Conservation (phyloP, 2,797 vertebrate genomes). For the Gymnothorax javanicus region DNA sequence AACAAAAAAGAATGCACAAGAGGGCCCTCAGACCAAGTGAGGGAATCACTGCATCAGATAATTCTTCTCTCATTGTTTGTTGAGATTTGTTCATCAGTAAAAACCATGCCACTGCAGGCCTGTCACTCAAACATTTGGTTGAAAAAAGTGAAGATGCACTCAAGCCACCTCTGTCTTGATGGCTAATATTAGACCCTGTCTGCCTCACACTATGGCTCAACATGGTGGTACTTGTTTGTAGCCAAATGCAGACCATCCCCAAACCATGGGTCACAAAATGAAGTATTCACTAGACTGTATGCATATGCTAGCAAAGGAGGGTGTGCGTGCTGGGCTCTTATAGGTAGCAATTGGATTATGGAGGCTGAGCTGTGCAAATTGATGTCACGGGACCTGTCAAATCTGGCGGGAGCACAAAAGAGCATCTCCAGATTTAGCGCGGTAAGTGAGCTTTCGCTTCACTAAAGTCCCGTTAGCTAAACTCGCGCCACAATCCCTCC, state of each 20-base stretch:
- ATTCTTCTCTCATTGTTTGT: slow-evolving; percentile 16
- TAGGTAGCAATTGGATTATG: slow-evolving; percentile 40
- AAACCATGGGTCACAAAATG: neutral
- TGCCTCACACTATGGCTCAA: neutral
- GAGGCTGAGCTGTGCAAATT: slow-evolving; percentile 33
- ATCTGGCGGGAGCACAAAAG: slow-evolving; percentile 28
- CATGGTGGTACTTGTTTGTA: neutral
- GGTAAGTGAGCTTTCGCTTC: slow-evolving; percentile 30
- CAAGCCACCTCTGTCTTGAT: neutral
- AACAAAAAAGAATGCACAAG: too few species aligned
- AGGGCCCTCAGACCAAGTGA: too few species aligned
- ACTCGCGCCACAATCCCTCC: slow-evolving; percentile 8
- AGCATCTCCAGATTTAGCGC: slow-evolving; percentile 32
- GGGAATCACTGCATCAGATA: neutral
- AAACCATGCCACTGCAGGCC: neutral
- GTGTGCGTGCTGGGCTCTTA: slow-evolving; percentile 22
- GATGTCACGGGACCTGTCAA: slow-evolving; percentile 36
- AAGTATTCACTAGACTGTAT: neutral
- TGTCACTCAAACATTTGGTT: neutral
- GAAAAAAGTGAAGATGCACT: neutral
- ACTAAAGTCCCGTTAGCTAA: slow-evolving; percentile 14
- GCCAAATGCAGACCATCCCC: neutral
- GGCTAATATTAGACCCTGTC: neutral
- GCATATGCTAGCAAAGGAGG: neutral
- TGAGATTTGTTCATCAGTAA: neutral